phyloP scores from a whole-genome alignment of 2,113 vertebrate genomes.

The Heterotis niloticus region DNA sequence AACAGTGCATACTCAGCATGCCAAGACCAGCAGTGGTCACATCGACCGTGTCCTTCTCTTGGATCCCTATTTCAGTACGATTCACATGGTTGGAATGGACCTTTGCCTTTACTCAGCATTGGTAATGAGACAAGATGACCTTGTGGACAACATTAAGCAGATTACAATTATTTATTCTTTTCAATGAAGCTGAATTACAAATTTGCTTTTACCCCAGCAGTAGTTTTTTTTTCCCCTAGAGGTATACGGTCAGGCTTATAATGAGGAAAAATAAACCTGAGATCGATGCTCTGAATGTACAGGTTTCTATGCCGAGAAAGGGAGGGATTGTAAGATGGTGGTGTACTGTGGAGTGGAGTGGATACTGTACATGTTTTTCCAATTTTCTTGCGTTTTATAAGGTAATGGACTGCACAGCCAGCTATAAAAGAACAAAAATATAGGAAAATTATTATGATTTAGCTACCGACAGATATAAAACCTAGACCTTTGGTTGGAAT shows the following conservation, averaged over 20 bases:
- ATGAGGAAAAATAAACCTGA: conserved; percentile 14
- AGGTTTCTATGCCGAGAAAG: not conserved
- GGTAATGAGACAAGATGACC: conserved; percentile 1
- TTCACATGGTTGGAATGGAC: not conserved
- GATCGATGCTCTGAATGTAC: not conserved
- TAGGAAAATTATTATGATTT: too few relatives aligned
- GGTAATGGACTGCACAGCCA: too few relatives aligned
- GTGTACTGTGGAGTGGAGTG: too few relatives aligned
- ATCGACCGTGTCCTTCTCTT: not conserved
- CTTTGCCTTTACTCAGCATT: not conserved
- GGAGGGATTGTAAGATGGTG: not conserved
- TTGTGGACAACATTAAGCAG: conserved; percentile 4
- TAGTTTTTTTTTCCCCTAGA: not conserved
- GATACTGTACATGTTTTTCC: too few relatives aligned
- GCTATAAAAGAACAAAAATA: too few relatives aligned
- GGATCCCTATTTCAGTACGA: not conserved
- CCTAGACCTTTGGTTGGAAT: too few relatives aligned
- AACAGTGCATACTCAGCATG: too few relatives aligned
- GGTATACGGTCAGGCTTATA: not conserved
- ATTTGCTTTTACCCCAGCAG: conserved; percentile 6
- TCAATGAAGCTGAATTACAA: not conserved
- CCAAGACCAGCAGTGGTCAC: too few relatives aligned
- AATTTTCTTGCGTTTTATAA: too few relatives aligned
- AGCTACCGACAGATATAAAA: too few relatives aligned
- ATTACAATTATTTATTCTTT: not conserved